phyloP scores from a whole-genome alignment of 1,140 invertebrate genomes.

The Polyergus mexicanus region DNA sequence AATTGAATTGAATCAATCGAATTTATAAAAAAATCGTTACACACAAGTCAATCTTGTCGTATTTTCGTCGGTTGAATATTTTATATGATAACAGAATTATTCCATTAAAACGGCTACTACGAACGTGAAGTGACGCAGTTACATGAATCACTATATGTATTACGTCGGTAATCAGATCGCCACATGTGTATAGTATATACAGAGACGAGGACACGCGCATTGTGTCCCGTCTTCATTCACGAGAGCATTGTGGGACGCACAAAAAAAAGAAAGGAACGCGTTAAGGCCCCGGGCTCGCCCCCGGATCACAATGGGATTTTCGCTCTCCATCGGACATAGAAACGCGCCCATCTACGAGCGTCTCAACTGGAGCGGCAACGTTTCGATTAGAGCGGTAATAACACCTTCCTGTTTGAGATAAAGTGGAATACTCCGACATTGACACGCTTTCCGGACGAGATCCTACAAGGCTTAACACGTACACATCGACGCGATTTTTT shows the following conservation, averaged over 20 bases:
- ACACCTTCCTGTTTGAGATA: constrained; percentile 54
- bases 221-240: constrained; percentile 58
- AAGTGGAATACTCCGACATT: constrained; percentile 44
- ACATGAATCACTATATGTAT: constrained; percentile 47
- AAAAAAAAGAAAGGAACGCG: constrained; percentile 13
- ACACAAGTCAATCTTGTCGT: not conserved
- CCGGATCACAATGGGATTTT: constrained; percentile 38
- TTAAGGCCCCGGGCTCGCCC: constrained; percentile 5
- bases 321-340: constrained; percentile 40
- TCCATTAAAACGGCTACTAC: constrained; percentile 21
- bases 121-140: constrained; percentile 47
- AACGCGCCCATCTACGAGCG: constrained; percentile 35
- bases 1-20: not conserved
- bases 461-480: not conserved
- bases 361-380: constrained; percentile 54
- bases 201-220: constrained; percentile 12
- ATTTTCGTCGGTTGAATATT: constrained; percentile 2
- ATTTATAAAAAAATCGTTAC: too few species aligned
- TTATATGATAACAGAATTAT: constrained; percentile 9
- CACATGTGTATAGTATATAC: not conserved
- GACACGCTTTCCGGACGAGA: constrained; percentile 44
- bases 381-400: constrained; percentile 54
- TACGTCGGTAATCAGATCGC: constrained; percentile 45
- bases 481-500: not conserved
- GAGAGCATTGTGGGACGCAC: constrained; percentile 32